phyloP scores from a whole-genome alignment of 2,113 vertebrate genomes.

The Limnothrissa miodon region DNA sequence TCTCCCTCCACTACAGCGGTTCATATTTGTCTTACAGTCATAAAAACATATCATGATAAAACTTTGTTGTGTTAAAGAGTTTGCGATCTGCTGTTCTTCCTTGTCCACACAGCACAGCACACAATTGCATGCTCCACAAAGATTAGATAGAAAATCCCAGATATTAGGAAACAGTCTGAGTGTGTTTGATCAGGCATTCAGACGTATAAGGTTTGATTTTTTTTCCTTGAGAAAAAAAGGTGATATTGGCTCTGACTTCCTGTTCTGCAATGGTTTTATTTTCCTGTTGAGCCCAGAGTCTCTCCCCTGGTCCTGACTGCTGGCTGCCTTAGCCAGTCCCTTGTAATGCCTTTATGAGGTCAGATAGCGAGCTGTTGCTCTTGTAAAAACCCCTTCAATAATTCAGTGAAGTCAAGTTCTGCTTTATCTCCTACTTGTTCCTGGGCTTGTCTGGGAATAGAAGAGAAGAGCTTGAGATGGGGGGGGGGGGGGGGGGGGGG shows the following conservation, averaged over 20 bases:
- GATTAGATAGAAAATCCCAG: not conserved
- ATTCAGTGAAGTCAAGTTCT: conserved; percentile 73
- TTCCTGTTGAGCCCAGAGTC: not conserved
- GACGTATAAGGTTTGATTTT: not conserved
- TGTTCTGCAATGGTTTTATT: conserved; percentile 24
- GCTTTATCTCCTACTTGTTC: conserved; percentile 67
- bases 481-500: conserved; percentile 29
- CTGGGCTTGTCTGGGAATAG: conserved; percentile 53
- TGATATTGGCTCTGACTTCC: not conserved
- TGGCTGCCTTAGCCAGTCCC: conserved; percentile 47
- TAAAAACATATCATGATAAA: not conserved
- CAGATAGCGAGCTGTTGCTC: conserved; percentile 62
- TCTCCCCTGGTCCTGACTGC: conserved; percentile 28
- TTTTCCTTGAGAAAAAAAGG: not conserved
- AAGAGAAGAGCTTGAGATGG: conserved; percentile 23
- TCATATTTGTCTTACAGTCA: not conserved
- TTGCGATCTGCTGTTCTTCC: not conserved
- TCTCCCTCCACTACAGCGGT: not conserved
- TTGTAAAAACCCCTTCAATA: conserved; percentile 69
- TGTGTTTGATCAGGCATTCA: not conserved
- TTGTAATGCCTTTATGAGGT: conserved; percentile 56
- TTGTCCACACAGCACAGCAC: not conserved
- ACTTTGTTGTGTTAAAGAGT: not conserved
- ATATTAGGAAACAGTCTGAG: not conserved
- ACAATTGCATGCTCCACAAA: not conserved